Evolutionary conservation across 2,888 invertebrate genomes (phyloP).

Genomic region (Carterocephalus palaemon): DNA sequence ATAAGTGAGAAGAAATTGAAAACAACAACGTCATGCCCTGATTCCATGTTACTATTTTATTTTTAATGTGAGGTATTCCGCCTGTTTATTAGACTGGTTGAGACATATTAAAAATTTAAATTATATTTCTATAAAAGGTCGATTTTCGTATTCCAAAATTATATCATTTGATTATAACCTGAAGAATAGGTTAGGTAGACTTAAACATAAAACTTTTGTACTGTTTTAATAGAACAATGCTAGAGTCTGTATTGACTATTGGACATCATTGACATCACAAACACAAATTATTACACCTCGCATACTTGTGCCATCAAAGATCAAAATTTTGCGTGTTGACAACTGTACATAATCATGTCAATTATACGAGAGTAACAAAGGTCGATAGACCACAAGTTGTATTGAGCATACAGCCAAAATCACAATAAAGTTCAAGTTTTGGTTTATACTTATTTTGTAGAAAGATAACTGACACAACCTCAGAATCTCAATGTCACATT

Average conservation of each 20-base stretch:
- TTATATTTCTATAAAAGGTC: conserved; percentile 25
- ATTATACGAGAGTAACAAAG: no score
- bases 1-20: conserved; percentile 50
- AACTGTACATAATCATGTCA: background rate
- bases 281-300: background rate
- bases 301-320: background rate
- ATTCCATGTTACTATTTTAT: conserved; percentile 42
- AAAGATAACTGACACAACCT: conserved; percentile 4
- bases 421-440: conserved; percentile 15
- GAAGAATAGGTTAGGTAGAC: background rate
- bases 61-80: conserved; percentile 52
- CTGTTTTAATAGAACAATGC: background rate
- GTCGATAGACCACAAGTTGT: background rate
- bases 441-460: background rate
- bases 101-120: conserved; percentile 39
- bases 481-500: conserved; percentile 21
- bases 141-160: conserved; percentile 27
- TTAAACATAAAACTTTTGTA: background rate
- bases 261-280: conserved; percentile 12
- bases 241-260: conserved; percentile 12
- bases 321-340: background rate
- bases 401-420: background rate
- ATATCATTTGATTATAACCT: background rate
- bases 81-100: conserved; percentile 62
- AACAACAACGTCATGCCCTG: conserved; percentile 49